phyloP scores from a whole-genome alignment of 2,113 vertebrate genomes.

The Butorides virescens region DNA sequence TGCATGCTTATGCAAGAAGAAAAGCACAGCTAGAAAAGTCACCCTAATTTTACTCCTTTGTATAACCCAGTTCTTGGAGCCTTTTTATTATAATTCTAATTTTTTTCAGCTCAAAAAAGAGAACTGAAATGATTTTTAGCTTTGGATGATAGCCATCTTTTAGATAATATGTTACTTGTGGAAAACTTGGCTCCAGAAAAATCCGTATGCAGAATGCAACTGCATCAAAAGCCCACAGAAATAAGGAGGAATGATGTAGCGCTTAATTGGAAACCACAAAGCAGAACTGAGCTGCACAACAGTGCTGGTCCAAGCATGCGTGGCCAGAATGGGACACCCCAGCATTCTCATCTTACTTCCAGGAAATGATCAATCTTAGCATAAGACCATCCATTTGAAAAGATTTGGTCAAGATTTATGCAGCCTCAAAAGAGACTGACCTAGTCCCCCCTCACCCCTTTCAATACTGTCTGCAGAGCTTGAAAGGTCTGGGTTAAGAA shows the following conservation, averaged over 20 bases:
- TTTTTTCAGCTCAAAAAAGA: background rate
- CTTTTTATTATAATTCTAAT: background rate
- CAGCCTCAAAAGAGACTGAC: background rate
- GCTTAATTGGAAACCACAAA: background rate
- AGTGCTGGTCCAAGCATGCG: background rate
- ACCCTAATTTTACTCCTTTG: background rate
- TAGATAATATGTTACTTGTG: background rate
- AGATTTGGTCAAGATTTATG: background rate
- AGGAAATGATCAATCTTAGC: background rate
- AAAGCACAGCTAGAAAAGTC: background rate
- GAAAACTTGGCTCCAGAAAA: conserved; percentile 18
- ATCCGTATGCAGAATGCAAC: background rate
- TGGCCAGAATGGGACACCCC: background rate
- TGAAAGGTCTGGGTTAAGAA: background rate
- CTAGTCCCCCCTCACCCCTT: background rate
- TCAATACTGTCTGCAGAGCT: background rate
- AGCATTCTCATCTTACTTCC: background rate
- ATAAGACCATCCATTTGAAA: background rate
- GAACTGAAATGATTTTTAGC: background rate
- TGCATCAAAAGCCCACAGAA: background rate
- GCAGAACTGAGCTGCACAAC: background rate
- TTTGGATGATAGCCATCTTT: conserved; percentile 23
- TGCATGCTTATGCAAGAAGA: background rate
- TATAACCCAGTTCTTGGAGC: background rate
- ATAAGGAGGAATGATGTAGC: background rate